Evolutionary conservation across 1,140 invertebrate species (phyloP).

Genomic region (Drosophila quadrilineata): DNA sequence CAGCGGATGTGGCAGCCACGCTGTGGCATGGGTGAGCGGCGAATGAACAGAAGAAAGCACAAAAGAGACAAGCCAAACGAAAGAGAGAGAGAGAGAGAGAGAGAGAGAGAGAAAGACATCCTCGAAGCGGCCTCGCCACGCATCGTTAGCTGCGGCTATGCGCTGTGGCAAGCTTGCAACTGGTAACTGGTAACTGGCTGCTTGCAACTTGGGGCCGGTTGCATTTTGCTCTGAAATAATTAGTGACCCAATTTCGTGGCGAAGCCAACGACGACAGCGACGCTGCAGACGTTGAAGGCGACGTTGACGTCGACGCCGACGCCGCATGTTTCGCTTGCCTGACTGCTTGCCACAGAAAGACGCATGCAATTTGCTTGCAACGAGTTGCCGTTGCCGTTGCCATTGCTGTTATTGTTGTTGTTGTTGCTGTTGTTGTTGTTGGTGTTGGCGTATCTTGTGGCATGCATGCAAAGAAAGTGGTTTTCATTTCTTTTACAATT

Average conservation of each 20-base stretch:
- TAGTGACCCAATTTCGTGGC: slow-evolving; percentile 75
- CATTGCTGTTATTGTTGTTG: slow-evolving; percentile 16
- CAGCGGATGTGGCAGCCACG: slow-evolving; percentile 4
- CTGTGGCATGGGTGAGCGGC: neutral
- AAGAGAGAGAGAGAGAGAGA: slow-evolving; percentile 19
- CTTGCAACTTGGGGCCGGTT: slow-evolving; percentile 44
- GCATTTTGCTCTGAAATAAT: slow-evolving; percentile 79
- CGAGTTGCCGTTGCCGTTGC: slow-evolving; percentile 42
- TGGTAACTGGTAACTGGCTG: too few relatives aligned
- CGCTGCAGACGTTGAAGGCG: slow-evolving; percentile 30
- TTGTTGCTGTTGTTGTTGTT: slow-evolving; percentile 8
- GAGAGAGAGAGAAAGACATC: slow-evolving; percentile 22
- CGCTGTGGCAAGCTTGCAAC: slow-evolving; percentile 3
- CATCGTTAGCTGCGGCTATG: slow-evolving; percentile 59
- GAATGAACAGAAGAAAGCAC: slow-evolving; percentile 32
- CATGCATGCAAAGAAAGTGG: slow-evolving; percentile 81
- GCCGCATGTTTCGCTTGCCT: slow-evolving; percentile 66
- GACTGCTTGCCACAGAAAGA: slow-evolving; percentile 31
- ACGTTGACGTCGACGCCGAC: slow-evolving; percentile 27
- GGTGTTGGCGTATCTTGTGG: slow-evolving; percentile 77
- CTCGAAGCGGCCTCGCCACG: slow-evolving; percentile 60
- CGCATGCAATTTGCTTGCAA: slow-evolving; percentile 69
- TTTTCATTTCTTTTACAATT: slow-evolving; percentile 80
- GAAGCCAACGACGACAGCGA: slow-evolving; percentile 38
- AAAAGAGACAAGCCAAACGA: slow-evolving; percentile 24